A percentile compares a stretch with the other conserved stretches of the same genome.
phyloP scores from a whole-genome alignment of 2,797 vertebrate species.

The Delichon dasypus region DNA sequence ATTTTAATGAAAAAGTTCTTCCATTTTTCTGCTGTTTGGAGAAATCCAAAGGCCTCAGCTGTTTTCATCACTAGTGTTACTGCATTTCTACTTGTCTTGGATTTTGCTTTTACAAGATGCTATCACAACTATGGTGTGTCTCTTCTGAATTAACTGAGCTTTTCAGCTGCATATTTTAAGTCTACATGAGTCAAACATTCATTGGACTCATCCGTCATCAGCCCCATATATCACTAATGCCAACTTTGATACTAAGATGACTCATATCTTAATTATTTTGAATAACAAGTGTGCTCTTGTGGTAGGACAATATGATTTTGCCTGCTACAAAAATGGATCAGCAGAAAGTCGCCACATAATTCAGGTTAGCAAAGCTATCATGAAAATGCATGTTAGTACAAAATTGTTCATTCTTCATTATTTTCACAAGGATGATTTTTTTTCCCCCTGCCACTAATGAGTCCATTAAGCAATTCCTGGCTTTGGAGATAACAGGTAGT shows the following conservation, averaged over 20 bases:
- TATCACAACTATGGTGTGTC: slow-evolving; percentile 32
- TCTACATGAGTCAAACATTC: slow-evolving; percentile 37
- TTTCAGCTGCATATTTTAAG: slow-evolving; percentile 53
- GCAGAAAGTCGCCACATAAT: not conserved
- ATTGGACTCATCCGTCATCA: slow-evolving; percentile 41
- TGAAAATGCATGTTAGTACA: not conserved
- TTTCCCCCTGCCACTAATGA: fast-evolving
- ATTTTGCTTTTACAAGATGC: slow-evolving; percentile 61
- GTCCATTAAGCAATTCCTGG: not conserved
- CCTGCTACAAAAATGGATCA: not conserved
- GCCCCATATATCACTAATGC: slow-evolving; percentile 45
- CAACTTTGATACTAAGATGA: slow-evolving; percentile 40
- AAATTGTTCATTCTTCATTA: not conserved
- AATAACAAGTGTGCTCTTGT: slow-evolving; percentile 61
- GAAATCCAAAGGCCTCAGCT: slow-evolving; percentile 1
- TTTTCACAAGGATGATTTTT: not conserved
- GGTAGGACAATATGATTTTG: slow-evolving; percentile 29
- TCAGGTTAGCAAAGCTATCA: not conserved
- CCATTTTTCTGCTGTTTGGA: slow-evolving; percentile 22
- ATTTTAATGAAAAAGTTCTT: slow-evolving; percentile 6
- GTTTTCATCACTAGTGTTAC: slow-evolving; percentile 37
- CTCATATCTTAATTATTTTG: slow-evolving; percentile 55
- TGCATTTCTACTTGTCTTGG: slow-evolving; percentile 55
- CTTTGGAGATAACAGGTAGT: not conserved
- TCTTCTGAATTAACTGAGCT: slow-evolving; percentile 55